Evolutionary conservation across 2,888 invertebrate species (phyloP).

Genomic region (Actias luna): DNA sequence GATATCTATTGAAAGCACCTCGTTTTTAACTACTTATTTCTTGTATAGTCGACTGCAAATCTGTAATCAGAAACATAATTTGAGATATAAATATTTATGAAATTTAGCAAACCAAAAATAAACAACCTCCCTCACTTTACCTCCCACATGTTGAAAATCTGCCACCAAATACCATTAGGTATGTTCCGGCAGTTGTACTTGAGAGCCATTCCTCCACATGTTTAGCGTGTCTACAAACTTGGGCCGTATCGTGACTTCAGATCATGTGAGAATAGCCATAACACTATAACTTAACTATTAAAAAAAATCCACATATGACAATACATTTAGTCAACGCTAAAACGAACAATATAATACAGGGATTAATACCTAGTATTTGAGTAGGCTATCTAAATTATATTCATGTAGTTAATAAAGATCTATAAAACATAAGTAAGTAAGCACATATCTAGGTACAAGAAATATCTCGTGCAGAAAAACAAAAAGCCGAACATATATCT

Average conservation of each 20-base stretch:
- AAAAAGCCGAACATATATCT: slow-evolving; percentile 60
- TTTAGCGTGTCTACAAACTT: no score
- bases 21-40: background rate
- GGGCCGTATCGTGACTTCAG: no score
- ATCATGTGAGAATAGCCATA: no score
- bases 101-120: background rate
- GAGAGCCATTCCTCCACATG: no score
- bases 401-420: slow-evolving; percentile 18
- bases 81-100: background rate
- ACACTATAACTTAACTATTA: no score
- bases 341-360: no score
- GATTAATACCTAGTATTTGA: background rate
- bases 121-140: no score
- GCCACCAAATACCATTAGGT: no score
- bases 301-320: no score
- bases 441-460: slow-evolving; percentile 59
- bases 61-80: background rate
- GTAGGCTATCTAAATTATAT: slow-evolving; percentile 13
- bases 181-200: no score
- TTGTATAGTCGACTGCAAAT: background rate
- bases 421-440: slow-evolving; percentile 36
- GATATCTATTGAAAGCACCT: background rate
- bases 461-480: slow-evolving; percentile 65
- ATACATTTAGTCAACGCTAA: background rate
- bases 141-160: no score